A percentile compares a stretch with the other conserved stretches of the same genome.
Evolutionary conservation across 2,888 invertebrate genomes (phyloP).

Genomic region (Scaptomyza flava): DNA sequence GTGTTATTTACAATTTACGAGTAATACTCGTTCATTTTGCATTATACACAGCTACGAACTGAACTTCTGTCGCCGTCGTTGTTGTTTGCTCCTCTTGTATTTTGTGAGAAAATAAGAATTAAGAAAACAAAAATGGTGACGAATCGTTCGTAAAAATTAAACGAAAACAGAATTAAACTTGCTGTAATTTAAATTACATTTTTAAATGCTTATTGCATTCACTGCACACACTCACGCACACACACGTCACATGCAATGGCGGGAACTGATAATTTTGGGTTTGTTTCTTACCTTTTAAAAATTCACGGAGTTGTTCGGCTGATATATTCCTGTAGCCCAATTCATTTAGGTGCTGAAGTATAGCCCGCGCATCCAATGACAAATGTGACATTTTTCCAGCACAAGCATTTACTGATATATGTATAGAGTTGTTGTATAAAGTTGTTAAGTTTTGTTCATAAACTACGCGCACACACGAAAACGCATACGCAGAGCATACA

Average conservation of each 20-base stretch:
- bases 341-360: conserved; percentile 90
- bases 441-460: conserved; percentile 45
- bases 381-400: conserved; percentile 83
- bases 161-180: conserved; percentile 51
- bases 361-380: conserved; percentile 89
- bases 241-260: conserved; percentile 49
- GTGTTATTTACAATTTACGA: conserved; percentile 75
- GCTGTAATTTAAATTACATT: conserved; percentile 39
- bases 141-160: conserved; percentile 58
- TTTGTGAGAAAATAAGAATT: conserved; percentile 31
- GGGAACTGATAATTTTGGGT: conserved; percentile 47
- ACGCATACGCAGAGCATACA: conserved; percentile 32
- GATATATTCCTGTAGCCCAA: conserved; percentile 91
- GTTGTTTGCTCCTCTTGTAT: conserved; percentile 29
- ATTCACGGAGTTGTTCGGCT: conserved; percentile 90
- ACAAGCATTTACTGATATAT: conserved; percentile 53
- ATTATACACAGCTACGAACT: conserved; percentile 34
- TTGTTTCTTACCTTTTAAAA: conserved; percentile 88
- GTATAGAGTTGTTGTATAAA: conserved; percentile 13
- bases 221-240: conserved; percentile 21
- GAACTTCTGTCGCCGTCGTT: conserved; percentile 23
- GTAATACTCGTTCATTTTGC: conserved; percentile 71
- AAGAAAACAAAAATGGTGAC: conserved; percentile 60
- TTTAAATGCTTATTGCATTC: conserved; percentile 47
- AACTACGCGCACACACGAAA: conserved; percentile 17